Evolutionary conservation across 2,888 invertebrate species (phyloP), one percentile per base, ranked within the genome.

Genomic region (Ectemnius lituratus): DNA sequence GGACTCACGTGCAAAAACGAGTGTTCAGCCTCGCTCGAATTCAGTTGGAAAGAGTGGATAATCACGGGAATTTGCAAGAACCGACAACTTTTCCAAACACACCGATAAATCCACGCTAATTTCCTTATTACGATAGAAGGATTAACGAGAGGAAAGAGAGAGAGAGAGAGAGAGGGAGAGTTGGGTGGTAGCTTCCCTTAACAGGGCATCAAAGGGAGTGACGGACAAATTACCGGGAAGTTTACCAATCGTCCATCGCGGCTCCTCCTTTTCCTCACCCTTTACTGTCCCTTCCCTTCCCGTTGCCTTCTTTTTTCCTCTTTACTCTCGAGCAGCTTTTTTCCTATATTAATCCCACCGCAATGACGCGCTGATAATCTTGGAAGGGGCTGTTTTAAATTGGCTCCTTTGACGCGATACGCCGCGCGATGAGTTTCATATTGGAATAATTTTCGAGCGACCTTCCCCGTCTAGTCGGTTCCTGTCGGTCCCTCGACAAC

Each of bases 331-430:
- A 37, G 37, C 37, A 8, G 37, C 37, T 72, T 71, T 79, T 79
- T 80, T 80, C 81, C 76, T 81, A 75, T 81, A 83, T 83, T 83
- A 83, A 83, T 83, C 80, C 80, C 79, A 73, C 78, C 81, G 76
- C 79, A 84, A 80, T 79, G 79, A 79, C 78, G 79, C 82, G 76
- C 82, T 81, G 86, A 87, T 88, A 89, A 88, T 90, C 89, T 89
- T 88, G 88, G 87, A 88, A 88, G 88, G 87, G 90, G 86, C 87
- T 89, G 89, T 85, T 90, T 90, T 90, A 90, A 90, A 90, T 90
- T 90, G 90, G 88, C 85, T 90, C 85, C 90, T 90, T 90, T 90
- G 90, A 90, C 86, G 87, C 87, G 81, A 85, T 85, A 85, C 84
- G 75, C 83, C 84, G 85, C 86, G 87, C 86, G 88, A 89, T 88